Evolutionary conservation across 2,113 vertebrate species (phyloP).

Genomic region (Scomber scombrus): DNA sequence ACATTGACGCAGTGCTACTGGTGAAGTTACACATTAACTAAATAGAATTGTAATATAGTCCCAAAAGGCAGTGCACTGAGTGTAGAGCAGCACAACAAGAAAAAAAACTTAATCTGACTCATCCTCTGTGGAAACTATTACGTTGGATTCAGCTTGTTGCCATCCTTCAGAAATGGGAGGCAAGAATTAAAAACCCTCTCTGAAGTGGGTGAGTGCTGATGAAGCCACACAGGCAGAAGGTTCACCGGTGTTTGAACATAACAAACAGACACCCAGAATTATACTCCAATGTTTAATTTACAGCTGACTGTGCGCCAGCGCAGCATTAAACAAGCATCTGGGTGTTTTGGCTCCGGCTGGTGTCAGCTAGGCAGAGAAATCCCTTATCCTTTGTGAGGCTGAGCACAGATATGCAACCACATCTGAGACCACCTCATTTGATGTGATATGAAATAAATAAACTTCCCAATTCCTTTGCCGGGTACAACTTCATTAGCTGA

Average conservation of each 20-base stretch:
- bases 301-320: conserved; percentile 61
- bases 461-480: background rate
- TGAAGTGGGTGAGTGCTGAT: conserved; percentile 30
- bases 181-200: conserved; percentile 29
- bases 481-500: background rate
- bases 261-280: conserved; percentile 78
- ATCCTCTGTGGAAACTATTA: background rate
- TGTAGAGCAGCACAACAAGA: background rate
- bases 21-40: conserved; percentile 58
- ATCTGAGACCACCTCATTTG: conserved; percentile 4
- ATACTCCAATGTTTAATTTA: conserved; percentile 79
- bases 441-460: background rate
- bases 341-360: conserved; percentile 71
- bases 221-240: conserved; percentile 62
- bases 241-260: conserved; percentile 66
- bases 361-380: conserved; percentile 45
- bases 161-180: background rate
- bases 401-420: background rate
- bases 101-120: background rate
- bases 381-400: conserved; percentile 14
- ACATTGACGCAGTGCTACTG: conserved; percentile 59
- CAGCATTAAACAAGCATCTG: conserved; percentile 82
- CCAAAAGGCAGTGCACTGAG: background rate
- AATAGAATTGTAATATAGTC: conserved; percentile 31
- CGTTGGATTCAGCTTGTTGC: background rate